Percentiles rank a stretch among this genome's conserved stretches.
These are phyloP conservation scores for Thamnophis sirtalis DNA, from an alignment of 2,113 vertebrate species.

Conservation along the genomic window DNA sequence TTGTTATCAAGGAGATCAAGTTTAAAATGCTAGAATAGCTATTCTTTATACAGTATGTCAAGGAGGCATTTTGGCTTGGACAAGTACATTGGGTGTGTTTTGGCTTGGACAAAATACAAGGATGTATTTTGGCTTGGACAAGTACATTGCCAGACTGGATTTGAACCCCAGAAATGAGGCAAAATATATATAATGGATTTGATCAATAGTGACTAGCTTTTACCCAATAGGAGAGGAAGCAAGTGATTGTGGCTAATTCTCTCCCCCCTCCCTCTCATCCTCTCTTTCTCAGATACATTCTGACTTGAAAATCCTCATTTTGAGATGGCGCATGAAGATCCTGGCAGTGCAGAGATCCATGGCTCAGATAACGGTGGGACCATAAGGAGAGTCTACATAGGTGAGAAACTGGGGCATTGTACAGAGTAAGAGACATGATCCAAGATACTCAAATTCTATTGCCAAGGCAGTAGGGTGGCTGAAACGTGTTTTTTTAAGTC, in stretches of 20 bases:
- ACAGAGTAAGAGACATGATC: not conserved
- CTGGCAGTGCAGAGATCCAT: slow-evolving; percentile 36
- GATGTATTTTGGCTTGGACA: not conserved
- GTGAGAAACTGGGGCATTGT: slow-evolving; percentile 20
- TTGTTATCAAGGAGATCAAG: not conserved
- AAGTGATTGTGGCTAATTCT: not conserved
- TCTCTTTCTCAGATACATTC: not conserved
- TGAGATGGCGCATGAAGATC: slow-evolving; percentile 44
- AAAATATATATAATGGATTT: not conserved
- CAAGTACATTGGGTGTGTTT: not conserved
- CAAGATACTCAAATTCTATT: not conserved
- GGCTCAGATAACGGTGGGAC: slow-evolving; percentile 25
- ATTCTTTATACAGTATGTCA: not conserved
- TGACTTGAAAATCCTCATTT: not conserved
- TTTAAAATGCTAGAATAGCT: not conserved
- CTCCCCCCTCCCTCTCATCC: too few species aligned
- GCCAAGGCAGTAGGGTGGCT: not conserved
- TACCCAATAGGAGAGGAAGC: not conserved
- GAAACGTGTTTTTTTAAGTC: not conserved
- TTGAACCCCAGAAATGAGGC: not conserved
- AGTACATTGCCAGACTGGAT: not conserved
- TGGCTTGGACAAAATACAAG: too few species aligned
- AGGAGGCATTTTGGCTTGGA: not conserved
- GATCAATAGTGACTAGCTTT: not conserved
- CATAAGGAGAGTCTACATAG: slow-evolving; percentile 37